phyloP scores from a whole-genome alignment of 2,888 invertebrate species.

The Thera obeliscata region DNA sequence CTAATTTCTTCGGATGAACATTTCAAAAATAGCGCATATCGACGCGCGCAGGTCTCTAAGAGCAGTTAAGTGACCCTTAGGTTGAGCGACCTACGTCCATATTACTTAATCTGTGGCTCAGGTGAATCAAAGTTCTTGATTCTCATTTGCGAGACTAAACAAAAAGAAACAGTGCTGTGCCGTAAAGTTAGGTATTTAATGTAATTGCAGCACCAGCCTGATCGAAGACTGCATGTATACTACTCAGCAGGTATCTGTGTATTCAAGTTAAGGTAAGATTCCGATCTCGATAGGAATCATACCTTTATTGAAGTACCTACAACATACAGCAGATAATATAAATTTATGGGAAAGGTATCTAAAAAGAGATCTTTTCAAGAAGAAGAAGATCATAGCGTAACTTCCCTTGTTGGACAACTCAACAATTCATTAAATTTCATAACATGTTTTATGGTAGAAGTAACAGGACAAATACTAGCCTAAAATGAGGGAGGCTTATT shows the following conservation, averaged over 20 bases:
- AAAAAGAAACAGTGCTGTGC: conserved; percentile 39
- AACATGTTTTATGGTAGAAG: too few species aligned
- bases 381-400: too few species aligned
- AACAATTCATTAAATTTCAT: too few species aligned
- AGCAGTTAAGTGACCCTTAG: conserved; percentile 24
- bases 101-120: conserved; percentile 19
- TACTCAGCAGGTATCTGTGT: not conserved
- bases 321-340: too few species aligned
- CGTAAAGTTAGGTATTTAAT: conserved; percentile 36
- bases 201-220: conserved; percentile 1
- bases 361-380: too few species aligned
- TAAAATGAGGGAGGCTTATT: too few species aligned
- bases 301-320: too few species aligned
- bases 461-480: too few species aligned
- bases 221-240: not conserved
- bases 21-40: conserved; percentile 5
- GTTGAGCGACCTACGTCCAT: conserved; percentile 50
- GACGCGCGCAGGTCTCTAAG: conserved; percentile 14
- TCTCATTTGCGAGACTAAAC: conserved; percentile 48
- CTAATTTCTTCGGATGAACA: not conserved
- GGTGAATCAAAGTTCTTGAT: conserved; percentile 45
- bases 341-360: too few species aligned
- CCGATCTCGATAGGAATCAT: too few species aligned
- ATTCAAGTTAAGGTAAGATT: too few species aligned
- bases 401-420: too few species aligned